Base-by-base conservation (phyloP, 2,888 invertebrate genomes). In the Coelopa pilipes region DNA sequence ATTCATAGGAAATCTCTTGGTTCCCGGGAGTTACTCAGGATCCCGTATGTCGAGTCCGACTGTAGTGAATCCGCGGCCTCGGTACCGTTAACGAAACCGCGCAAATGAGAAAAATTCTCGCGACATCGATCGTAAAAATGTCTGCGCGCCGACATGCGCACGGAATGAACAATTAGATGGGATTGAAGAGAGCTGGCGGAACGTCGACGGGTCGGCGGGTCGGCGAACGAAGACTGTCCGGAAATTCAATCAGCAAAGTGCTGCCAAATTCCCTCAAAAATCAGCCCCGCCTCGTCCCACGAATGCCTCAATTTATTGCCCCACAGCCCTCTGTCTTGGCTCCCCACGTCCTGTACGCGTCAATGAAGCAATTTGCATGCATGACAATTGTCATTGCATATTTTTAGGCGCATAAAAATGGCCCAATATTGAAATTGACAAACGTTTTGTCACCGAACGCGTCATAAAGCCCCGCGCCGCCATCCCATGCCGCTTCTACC, bases 321-420 rank as follows among this genome's bases (percentile, higher is more conserved):
- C 13, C 66, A 53, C 63, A 45, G 49, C 59, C 17, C 47, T 34
- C 65, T 70, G 34, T 21, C 15, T 19, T 21, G 59, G 13, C 55
- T 71, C 53, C 59, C 34, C 11, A 46, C 45, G 17, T 15, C 11
- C 55, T 19, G 67, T 47, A 45, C 62, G 59, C 74, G 76, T 80
- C 76, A 84, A 85, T 84, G 82, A 85, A 83, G 82, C 82, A 79
- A 85, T 85, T 85, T 85, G 85, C 84, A 85, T 85, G 84, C 84
- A 85, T 84, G 84, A 82, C 84, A 84, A 84, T 84, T 82, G 84
- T 78, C 82, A 81, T 82, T 81, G 80, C 82, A 83, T 80, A 83
- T 78, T 80, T 80, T 80, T 79, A 78, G 82, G 79, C 82, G 79
- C 81, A 66, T 67, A 70, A 59, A 79, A 77, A 79, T 17, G 49